Evolutionary conservation across 2,113 vertebrate genomes (phyloP).

Genomic region (Gasterosteus aculeatus): DNA sequence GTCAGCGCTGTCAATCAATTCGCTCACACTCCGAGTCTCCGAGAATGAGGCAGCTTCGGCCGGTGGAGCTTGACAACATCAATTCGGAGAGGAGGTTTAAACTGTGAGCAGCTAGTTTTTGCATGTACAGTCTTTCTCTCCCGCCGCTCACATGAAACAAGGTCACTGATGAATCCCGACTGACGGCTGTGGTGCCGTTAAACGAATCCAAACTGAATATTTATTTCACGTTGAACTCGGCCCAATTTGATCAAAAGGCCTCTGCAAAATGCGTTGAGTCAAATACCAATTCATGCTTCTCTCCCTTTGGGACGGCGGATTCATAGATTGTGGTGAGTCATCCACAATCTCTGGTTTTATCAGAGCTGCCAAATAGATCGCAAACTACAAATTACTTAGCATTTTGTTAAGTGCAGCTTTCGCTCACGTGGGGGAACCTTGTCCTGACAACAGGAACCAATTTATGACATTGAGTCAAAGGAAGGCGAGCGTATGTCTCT

Average conservation of each 20-base stretch:
- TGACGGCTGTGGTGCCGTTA: slow-evolving; percentile 33
- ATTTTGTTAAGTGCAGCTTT: too few relatives aligned
- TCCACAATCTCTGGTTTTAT: neutral
- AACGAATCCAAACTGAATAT: slow-evolving; percentile 45
- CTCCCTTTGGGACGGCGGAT: neutral
- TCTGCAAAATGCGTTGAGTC: slow-evolving; percentile 1
- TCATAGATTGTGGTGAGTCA: neutral
- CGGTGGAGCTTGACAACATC: neutral
- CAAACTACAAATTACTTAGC: too few relatives aligned
- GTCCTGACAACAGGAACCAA: too few relatives aligned
- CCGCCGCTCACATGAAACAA: slow-evolving; percentile 21
- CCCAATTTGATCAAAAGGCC: slow-evolving; percentile 41
- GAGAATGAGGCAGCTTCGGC: neutral
- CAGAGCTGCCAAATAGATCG: neutral
- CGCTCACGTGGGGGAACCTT: too few relatives aligned
- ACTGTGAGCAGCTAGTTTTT: neutral
- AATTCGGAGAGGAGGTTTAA: neutral
- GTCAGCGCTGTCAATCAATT: neutral
- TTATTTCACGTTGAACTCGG: slow-evolving; percentile 21
- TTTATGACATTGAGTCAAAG: too few relatives aligned
- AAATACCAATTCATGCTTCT: neutral
- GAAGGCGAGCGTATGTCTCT: neutral
- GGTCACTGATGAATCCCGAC: slow-evolving; percentile 29
- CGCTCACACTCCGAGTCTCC: neutral
- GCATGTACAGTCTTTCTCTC: neutral